phyloP scores from a whole-genome alignment of 2,888 invertebrate species.

The Blastobasis adustella region DNA sequence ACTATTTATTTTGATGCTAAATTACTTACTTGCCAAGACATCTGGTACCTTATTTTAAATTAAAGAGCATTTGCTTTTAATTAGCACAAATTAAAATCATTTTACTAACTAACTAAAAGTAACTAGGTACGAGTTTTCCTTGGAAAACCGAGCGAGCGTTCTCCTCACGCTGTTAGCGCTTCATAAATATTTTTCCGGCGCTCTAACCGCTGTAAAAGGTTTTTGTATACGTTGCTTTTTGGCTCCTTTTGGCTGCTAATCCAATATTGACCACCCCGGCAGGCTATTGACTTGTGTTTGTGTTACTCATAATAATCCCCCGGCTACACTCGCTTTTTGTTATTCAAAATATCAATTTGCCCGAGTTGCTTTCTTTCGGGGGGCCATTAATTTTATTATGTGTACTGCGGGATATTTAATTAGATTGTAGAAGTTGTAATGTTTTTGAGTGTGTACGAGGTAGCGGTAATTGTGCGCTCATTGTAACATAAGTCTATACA shows the following conservation, averaged over 20 bases:
- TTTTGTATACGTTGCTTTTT: constrained; percentile 76
- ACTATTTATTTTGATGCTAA: too few species aligned
- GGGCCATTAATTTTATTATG: constrained; percentile 33
- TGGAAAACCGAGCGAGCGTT: constrained; percentile 13
- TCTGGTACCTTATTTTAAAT: too few species aligned
- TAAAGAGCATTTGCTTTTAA: too few species aligned
- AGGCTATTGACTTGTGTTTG: constrained; percentile 75
- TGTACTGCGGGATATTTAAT: constrained; percentile 15
- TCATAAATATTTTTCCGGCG: constrained; percentile 68
- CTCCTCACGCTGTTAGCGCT: constrained; percentile 43
- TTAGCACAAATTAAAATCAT: too few species aligned
- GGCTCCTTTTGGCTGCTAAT: constrained; percentile 73
- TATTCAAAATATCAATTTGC: constrained; percentile 73
- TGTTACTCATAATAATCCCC: constrained; percentile 71
- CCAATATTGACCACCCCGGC: constrained; percentile 72
- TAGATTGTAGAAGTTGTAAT: too few species aligned
- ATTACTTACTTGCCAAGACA: too few species aligned
- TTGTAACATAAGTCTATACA: too few species aligned
- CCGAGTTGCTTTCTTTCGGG: constrained; percentile 55
- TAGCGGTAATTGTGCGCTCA: too few species aligned
- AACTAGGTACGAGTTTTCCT: too few species aligned
- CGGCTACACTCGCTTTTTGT: constrained; percentile 59
- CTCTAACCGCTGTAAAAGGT: constrained; percentile 72
- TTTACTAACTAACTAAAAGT: neutral
- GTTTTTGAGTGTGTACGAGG: too few species aligned